phyloP scores from a whole-genome alignment of 1,140 invertebrate species.

The Tetraneura akinire region DNA sequence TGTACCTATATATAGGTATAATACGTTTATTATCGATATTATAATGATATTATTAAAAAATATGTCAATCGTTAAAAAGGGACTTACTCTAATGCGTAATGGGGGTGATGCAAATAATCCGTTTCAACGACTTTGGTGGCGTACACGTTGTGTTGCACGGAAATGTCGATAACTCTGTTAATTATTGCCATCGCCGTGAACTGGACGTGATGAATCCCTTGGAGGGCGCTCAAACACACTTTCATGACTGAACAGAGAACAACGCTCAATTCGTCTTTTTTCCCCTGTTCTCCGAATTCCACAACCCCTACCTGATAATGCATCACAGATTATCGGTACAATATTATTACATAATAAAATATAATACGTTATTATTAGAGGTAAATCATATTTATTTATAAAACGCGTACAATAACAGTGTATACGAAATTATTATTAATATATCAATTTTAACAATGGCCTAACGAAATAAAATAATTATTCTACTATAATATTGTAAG shows the following conservation, averaged over 20 bases:
- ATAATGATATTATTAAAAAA: no score
- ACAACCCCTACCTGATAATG: background rate
- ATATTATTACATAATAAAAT: no score
- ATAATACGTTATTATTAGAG: no score
- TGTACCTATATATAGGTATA: no score
- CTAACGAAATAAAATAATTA: no score
- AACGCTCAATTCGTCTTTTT: slow-evolving; percentile 58
- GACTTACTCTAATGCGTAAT: slow-evolving; percentile 53
- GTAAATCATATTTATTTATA: no score
- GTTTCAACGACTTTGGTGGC: slow-evolving; percentile 55
- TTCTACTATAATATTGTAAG: no score
- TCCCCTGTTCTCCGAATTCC: slow-evolving; percentile 26
- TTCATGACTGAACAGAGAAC: slow-evolving; percentile 62
- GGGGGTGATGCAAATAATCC: slow-evolving; percentile 56
- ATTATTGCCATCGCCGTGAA: slow-evolving; percentile 63
- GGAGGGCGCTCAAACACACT: slow-evolving; percentile 62
- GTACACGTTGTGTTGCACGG: slow-evolving; percentile 59
- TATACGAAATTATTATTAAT: no score
- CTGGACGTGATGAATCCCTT: slow-evolving; percentile 65
- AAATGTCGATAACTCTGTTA: slow-evolving; percentile 66
- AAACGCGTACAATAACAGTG: no score
- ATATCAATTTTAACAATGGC: no score
- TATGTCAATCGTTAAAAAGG: no score
- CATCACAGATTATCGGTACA: background rate
- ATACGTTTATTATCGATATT: no score